These are phyloP conservation scores for Alligator sinensis DNA, from an alignment of 2,113 vertebrate genomes.

Conservation along the genomic window DNA sequence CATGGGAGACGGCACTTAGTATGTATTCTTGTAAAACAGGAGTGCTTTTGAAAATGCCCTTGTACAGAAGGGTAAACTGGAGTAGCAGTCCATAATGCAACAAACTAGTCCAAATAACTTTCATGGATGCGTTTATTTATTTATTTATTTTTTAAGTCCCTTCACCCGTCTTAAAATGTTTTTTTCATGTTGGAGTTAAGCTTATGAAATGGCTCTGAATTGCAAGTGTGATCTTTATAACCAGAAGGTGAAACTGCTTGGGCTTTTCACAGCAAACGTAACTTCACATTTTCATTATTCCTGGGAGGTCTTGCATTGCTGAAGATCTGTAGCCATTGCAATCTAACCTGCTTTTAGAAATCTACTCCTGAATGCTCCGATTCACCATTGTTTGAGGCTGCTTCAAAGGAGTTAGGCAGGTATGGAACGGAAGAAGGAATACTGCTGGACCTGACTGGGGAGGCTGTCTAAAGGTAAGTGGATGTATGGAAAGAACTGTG, in stretches of 20 bases:
- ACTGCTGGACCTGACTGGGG: not conserved
- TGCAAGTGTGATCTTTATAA: accelerated
- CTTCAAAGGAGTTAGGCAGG: accelerated
- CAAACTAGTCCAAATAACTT: accelerated
- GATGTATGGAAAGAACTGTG: not conserved
- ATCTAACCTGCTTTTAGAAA: not conserved
- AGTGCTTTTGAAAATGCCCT: not conserved
- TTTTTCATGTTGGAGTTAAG: accelerated
- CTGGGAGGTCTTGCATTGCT: accelerated
- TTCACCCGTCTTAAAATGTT: accelerated
- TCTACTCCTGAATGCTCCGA: not conserved
- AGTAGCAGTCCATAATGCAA: not conserved
- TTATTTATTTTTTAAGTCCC: accelerated
- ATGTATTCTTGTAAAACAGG: accelerated
- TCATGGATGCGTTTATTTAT: not conserved
- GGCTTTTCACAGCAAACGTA: accelerated
- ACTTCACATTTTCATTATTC: not conserved
- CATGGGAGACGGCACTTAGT: accelerated
- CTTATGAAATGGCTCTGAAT: accelerated
- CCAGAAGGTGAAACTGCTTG: accelerated
- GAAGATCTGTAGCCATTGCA: accelerated
- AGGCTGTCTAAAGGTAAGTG: not conserved
- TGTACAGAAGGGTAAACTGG: not conserved
- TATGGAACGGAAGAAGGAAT: accelerated
- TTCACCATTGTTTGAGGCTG: accelerated